Conservation (phyloP, 2,113 vertebrate species). For the Anguilla japonica region DNA sequence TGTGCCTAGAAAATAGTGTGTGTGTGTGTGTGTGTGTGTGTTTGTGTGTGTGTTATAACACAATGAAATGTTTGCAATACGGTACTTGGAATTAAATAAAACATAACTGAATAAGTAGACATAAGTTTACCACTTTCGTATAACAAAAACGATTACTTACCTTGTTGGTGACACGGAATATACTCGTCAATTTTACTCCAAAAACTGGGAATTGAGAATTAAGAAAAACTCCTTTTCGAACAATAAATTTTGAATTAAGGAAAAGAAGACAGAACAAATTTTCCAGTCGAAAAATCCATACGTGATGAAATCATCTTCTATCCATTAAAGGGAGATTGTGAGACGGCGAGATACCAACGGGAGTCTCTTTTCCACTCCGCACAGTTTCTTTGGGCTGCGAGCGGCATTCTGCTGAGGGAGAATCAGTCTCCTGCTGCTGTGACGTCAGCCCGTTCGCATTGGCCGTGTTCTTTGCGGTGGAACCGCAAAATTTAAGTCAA, state of each 20-base stretch:
- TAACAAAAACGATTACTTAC: not conserved
- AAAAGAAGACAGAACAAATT: not conserved
- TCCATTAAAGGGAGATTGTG: not conserved
- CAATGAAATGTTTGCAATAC: too few species aligned
- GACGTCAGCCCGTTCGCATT: not conserved
- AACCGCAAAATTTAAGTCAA: not conserved
- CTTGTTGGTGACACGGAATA: not conserved
- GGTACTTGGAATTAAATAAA: too few species aligned
- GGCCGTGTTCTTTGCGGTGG: not conserved
- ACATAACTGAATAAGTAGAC: too few species aligned
- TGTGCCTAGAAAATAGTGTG: not conserved
- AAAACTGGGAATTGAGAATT: not conserved
- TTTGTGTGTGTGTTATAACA: too few species aligned
- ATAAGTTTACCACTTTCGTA: not conserved
- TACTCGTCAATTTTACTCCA: not conserved
- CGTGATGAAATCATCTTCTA: not conserved
- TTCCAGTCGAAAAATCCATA: not conserved
- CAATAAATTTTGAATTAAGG: not conserved
- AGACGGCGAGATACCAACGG: not conserved
- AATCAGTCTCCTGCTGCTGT: not conserved
- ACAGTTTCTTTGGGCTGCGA: not conserved
- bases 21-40: too few species aligned
- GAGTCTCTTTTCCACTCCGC: not conserved
- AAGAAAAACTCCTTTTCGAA: not conserved
- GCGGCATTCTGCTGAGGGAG: not conserved